These are phyloP conservation scores for Leucoraja ocellata DNA, from an alignment of 2,797 vertebrate species.

Conservation along the genomic window DNA sequence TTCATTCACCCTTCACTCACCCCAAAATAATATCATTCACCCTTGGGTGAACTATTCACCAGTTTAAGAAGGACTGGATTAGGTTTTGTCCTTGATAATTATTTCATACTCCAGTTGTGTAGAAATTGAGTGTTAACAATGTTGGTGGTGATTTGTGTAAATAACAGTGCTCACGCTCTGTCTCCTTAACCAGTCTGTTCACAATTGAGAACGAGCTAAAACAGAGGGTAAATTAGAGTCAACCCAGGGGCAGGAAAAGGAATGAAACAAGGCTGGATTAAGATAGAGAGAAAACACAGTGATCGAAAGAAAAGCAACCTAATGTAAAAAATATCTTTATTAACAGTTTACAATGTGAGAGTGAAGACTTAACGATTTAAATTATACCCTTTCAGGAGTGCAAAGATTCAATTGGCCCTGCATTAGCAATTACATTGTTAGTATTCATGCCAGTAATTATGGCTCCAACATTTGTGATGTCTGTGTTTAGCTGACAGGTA, in stretches of 20 bases:
- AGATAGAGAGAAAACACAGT: neutral
- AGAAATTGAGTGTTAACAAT: neutral
- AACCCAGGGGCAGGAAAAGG: neutral
- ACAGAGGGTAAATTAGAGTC: neutral
- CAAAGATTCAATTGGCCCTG: neutral
- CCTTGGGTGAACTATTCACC: no score
- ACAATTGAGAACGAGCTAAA: neutral
- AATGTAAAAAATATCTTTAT: neutral
- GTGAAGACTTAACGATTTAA: neutral
- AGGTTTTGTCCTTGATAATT: neutral
- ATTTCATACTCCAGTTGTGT: neutral
- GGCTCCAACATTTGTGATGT: neutral
- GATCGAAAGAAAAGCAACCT: neutral
- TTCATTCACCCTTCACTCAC: no score
- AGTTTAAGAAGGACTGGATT: neutral
- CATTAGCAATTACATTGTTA: neutral
- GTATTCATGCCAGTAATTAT: neutral
- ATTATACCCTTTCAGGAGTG: neutral
- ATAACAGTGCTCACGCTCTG: neutral
- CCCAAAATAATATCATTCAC: no score
- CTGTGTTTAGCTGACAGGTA: no score
- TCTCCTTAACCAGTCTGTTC: neutral
- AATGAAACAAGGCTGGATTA: neutral
- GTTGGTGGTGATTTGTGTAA: neutral
- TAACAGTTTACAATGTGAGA: neutral